phyloP scores from a whole-genome alignment of 2,888 invertebrate species.

The Mesodorylaimus sp. region DNA sequence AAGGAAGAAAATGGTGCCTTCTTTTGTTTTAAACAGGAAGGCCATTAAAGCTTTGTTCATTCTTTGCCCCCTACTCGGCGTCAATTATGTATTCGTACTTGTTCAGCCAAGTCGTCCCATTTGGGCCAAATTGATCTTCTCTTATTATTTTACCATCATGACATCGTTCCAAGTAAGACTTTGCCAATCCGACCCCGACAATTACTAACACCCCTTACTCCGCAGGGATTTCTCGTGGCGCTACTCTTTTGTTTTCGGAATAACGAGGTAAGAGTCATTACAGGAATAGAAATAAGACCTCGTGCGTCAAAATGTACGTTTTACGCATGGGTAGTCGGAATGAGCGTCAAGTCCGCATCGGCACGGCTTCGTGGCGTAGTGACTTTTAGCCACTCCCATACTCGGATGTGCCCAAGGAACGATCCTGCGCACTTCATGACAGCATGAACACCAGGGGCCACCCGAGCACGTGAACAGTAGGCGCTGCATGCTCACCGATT shows the following conservation, averaged over 20 bases:
- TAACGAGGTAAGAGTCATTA: constrained; percentile 2
- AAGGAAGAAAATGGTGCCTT: no score
- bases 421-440: no score
- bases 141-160: not conserved
- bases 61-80: constrained; percentile 81
- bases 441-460: no score
- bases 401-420: no score
- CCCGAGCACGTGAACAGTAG: no score
- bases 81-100: constrained; percentile 68
- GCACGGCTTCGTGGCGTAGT: no score
- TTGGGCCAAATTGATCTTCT: not conserved
- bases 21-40: constrained; percentile 41
- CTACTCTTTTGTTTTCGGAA: not conserved
- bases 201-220: not conserved
- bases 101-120: constrained; percentile 46
- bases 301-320: no score
- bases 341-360: no score
- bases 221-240: not conserved
- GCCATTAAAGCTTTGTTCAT: constrained; percentile 58
- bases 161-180: not conserved
- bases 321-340: no score
- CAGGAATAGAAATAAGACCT: no score
- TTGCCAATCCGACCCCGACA: not conserved
- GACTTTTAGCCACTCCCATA: no score
- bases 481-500: no score